These are phyloP conservation scores for Gorsachius goisagi DNA, from an alignment of 2,113 vertebrate species.

Conservation along the genomic window DNA sequence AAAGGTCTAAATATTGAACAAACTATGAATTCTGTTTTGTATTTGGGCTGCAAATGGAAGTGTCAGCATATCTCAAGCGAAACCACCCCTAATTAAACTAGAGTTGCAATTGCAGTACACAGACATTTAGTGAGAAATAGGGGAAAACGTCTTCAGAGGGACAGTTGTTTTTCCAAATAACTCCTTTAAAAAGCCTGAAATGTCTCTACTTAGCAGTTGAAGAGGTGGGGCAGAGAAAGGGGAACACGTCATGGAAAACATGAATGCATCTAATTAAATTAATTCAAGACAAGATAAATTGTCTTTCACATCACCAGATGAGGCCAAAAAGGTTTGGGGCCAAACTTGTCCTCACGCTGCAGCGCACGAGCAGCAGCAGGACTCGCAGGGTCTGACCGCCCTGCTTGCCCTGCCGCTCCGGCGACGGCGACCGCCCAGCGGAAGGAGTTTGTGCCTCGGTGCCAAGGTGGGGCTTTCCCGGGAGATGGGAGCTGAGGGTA, in stretches of 20 bases:
- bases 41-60: neutral
- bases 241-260: neutral
- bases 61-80: neutral
- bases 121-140: neutral
- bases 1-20: neutral
- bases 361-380: neutral
- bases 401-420: fast-evolving
- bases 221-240: neutral
- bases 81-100: neutral
- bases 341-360: neutral
- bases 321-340: neutral
- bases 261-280: neutral
- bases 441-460: neutral
- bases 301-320: neutral
- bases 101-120: neutral
- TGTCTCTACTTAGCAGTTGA: neutral
- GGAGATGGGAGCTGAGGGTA: neutral
- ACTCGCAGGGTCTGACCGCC: neutral
- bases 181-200: neutral
- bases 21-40: neutral
- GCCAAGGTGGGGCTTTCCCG: neutral
- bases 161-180: neutral
- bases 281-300: neutral
- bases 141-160: neutral
- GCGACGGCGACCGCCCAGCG: neutral